phyloP scores from a whole-genome alignment of 53 echinoderm and acorn worm genomes.

The Luidia sarsii region DNA sequence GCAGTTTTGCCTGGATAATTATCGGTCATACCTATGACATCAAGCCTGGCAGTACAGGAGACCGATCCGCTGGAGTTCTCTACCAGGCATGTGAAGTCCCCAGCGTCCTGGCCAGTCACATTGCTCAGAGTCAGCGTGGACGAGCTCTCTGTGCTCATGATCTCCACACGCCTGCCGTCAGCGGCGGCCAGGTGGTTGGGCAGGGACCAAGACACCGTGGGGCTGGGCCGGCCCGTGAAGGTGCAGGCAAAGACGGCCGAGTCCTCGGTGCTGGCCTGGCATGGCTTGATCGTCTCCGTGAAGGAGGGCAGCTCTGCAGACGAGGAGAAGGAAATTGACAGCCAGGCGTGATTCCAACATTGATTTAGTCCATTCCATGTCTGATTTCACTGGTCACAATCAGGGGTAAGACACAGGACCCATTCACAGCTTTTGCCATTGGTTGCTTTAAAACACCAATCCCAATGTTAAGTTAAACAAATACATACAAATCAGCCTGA shows the following conservation, averaged over 20 bases:
- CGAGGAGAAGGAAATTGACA: no score
- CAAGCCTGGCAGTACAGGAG: conserved; percentile 41
- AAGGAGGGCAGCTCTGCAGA: conserved; percentile 35
- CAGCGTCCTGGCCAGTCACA: conserved; percentile 39
- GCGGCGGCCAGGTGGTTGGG: conserved; percentile 10
- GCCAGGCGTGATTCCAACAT: no score
- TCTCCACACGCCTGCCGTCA: conserved; percentile 29
- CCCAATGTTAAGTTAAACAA: no score
- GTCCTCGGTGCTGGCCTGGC: conserved; percentile 42
- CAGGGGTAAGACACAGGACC: no score
- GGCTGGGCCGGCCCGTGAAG: conserved; percentile 54
- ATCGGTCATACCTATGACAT: conserved; percentile 63
- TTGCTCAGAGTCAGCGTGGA: conserved; percentile 32
- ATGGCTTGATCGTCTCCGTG: conserved; percentile 46
- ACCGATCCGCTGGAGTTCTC: conserved; percentile 38
- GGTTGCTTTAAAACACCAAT: no score
- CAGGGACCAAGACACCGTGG: conserved; percentile 53
- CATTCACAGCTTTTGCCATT: no score
- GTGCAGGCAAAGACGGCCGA: conserved; percentile 52
- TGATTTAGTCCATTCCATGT: no score
- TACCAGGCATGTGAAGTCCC: conserved; percentile 57
- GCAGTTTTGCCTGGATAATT: no score
- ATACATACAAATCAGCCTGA: no score
- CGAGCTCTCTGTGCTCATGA: conserved; percentile 20
- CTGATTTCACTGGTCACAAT: no score